Evolutionary conservation across 1,140 invertebrate species (phyloP).

Genomic region (Oreohelix idahoensis): DNA sequence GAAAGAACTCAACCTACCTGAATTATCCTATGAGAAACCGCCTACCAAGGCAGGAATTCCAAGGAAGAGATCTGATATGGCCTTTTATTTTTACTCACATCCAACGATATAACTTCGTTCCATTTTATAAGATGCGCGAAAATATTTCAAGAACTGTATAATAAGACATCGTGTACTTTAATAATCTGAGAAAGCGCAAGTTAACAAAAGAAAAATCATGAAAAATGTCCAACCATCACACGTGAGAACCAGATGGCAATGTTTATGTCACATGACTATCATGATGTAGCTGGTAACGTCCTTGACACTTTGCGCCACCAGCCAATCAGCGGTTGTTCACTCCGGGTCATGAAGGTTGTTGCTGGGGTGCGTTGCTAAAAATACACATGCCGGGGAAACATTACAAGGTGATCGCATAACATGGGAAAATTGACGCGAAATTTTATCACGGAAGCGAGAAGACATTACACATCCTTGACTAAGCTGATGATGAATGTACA

Average conservation of each 20-base stretch:
- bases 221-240: neutral
- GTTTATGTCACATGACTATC: conserved; percentile 51
- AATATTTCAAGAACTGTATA: neutral
- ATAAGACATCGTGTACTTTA: neutral
- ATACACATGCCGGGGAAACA: conserved; percentile 23
- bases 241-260: conserved; percentile 48
- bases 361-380: conserved; percentile 47
- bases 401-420: no score
- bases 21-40: conserved; percentile 19
- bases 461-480: no score
- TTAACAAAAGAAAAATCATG: neutral
- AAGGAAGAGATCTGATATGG: neutral
- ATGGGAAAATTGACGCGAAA: conserved; percentile 6
- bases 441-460: neutral
- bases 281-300: conserved; percentile 44
- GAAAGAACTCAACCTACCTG: neutral
- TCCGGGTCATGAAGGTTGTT: conserved; percentile 45
- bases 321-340: conserved; percentile 37
- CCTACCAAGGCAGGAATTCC: conserved; percentile 17
- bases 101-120: neutral
- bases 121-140: neutral
- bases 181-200: neutral
- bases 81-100: neutral
- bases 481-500: neutral
- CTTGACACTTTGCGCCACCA: conserved; percentile 33